These are phyloP conservation scores for Indicator maculatus DNA, from an alignment of 2,113 vertebrate species.

Conservation along the genomic window DNA sequence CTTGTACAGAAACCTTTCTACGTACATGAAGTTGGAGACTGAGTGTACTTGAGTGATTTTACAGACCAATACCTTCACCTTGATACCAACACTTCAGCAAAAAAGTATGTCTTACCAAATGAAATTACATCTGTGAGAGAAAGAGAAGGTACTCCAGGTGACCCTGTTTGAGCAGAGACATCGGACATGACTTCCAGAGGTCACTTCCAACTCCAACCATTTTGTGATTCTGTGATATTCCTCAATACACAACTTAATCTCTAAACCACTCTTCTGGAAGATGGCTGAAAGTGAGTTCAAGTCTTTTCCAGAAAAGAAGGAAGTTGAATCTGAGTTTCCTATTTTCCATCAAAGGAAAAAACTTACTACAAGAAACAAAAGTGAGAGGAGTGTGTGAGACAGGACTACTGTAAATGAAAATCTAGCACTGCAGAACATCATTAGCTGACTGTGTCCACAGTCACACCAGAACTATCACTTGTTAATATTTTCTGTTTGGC, in stretches of 20 bases:
- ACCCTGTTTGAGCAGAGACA: not conserved
- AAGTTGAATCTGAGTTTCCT: not conserved
- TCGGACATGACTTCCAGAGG: not conserved
- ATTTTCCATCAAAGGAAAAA: not conserved
- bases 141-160: not conserved
- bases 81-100: not conserved
- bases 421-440: not conserved
- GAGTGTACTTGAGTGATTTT: accelerated
- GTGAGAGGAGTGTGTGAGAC: not conserved
- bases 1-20: not conserved
- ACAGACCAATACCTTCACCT: not conserved
- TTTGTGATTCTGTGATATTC: not conserved
- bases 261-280: not conserved
- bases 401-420: not conserved
- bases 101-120: not conserved
- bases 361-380: not conserved
- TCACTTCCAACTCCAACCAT: not conserved
- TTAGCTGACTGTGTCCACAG: not conserved
- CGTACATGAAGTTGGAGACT: accelerated
- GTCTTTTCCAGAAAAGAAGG: not conserved
- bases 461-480: not conserved
- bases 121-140: not conserved
- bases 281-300: not conserved
- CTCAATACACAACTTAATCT: not conserved
- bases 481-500: not conserved